Evolutionary conservation across 2,888 invertebrate species (phyloP), one percentile per base, ranked within the genome.

Genomic region (Macroteleia sp.): DNA sequence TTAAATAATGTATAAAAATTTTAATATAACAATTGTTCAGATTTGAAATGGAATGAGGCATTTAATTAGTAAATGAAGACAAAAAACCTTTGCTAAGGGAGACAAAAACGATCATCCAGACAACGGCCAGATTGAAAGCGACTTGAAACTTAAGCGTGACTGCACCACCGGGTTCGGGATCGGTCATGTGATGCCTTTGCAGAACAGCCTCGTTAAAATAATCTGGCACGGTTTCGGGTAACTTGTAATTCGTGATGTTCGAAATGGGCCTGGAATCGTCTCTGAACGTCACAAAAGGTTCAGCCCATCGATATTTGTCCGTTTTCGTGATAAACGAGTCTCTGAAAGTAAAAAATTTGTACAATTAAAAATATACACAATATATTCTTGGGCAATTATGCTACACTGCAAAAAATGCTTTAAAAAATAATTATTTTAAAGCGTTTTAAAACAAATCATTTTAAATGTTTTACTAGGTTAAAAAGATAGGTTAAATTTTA

Each of bases 91-190:
- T 97, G 90, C 97, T 97, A 17, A 97, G 93, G 42, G 96, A 95
- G 17, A 97, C 94, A 88, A 97, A 97, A 4, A 97, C 95, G 50
- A 96, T 95, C 94, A 96, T 95, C 97, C 97, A 98, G 17, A 97
- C 95, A 3, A 97, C 95, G 0, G 96, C 96, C 89, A 97, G 92
- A 91, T 97, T 97, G 92, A 97, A 97, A 1, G 97, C 96, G 79
- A 97, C 94, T 93, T 97, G 96, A 91, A 97, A 97, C 91, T 96
- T 96, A 70, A 96, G 94, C 5, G 93, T 90, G 5, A 91, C 87
- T 52, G 93, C 94, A 20, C 95, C 95, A 66, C 95, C 95, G 62
- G 83, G 89, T 82, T 89, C 92, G 85, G 92, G 82, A 12, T 91
- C 90, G 57, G 89, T 90, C 32, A 92, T 87, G 66, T 92, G 92